These are phyloP conservation scores for Phymanthus crucifer DNA, from an alignment of 92 coral and sea anemone species.

Conservation along the genomic window DNA sequence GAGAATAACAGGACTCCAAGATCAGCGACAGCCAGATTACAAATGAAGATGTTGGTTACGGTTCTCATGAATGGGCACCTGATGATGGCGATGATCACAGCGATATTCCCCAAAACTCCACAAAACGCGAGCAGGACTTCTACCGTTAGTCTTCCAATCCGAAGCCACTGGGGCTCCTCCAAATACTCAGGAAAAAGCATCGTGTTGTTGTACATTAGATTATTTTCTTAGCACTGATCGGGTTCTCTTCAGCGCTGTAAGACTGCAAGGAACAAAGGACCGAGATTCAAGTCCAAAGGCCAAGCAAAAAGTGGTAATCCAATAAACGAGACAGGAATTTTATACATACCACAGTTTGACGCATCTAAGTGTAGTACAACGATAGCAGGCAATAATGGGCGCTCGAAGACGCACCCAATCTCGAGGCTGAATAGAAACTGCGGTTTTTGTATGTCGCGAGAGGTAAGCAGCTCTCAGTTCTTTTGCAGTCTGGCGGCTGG, in stretches of 20 bases:
- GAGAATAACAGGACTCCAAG: conserved; percentile 70
- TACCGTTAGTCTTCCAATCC: conserved; percentile 46
- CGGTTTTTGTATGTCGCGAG: not conserved
- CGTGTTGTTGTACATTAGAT: not conserved
- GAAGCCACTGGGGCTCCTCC: conserved; percentile 56
- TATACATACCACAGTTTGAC: conserved; percentile 8
- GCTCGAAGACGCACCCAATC: not conserved
- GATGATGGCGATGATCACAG: conserved; percentile 65
- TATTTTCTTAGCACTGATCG: not conserved
- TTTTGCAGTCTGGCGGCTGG: not conserved
- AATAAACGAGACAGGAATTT: not conserved
- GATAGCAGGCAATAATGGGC: not conserved
- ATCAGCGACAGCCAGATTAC: conserved; percentile 89
- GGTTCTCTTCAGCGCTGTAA: not conserved
- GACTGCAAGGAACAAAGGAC: not conserved
- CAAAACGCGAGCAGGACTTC: conserved; percentile 63
- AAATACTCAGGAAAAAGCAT: conserved; percentile 28
- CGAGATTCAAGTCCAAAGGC: not conserved
- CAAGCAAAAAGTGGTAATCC: not conserved
- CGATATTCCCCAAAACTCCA: conserved; percentile 71
- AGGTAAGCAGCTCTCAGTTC: not conserved
- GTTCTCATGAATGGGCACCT: conserved; percentile 51
- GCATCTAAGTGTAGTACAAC: not conserved
- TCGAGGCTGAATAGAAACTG: not conserved
- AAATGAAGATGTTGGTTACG: conserved; percentile 64